These are phyloP conservation scores for Coregonus clupeaformis DNA, from an alignment of 2,113 vertebrate genomes.

Conservation along the genomic window DNA sequence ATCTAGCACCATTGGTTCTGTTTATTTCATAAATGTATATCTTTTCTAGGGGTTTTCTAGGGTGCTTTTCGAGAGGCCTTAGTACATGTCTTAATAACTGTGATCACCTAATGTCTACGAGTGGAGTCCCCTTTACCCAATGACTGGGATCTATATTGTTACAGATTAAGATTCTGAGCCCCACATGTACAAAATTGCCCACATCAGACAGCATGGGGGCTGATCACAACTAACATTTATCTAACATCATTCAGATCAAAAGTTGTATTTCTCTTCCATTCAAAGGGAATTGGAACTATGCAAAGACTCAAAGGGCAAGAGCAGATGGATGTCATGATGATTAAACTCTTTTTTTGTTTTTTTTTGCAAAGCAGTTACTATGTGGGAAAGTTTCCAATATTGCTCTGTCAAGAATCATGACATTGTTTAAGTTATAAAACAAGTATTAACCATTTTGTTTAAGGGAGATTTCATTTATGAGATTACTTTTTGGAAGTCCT, in stretches of 20 bases:
- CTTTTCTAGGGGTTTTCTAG: not conserved
- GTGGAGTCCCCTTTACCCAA: not conserved
- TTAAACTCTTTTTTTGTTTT: not conserved
- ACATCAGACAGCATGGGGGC: not conserved
- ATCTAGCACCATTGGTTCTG: slow-evolving; percentile 12
- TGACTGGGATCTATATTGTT: not conserved
- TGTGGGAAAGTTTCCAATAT: not conserved
- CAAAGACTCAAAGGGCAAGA: not conserved
- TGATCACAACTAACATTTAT: not conserved
- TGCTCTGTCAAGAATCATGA: slow-evolving; percentile 1
- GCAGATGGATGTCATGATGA: not conserved
- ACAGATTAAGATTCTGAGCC: slow-evolving; percentile 7
- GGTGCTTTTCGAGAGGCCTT: not conserved
- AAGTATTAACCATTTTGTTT: slow-evolving; percentile 4
- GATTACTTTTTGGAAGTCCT: not conserved
- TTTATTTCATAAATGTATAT: slow-evolving; percentile 22
- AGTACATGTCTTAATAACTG: not conserved
- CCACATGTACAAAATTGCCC: not conserved
- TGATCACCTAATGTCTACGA: not conserved
- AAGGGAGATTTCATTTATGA: slow-evolving; percentile 4
- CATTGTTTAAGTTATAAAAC: slow-evolving; percentile 1
- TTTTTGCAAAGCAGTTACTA: not conserved
- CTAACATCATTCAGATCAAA: not conserved
- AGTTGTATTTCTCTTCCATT: not conserved
- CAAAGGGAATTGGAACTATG: not conserved